phyloP scores from a whole-genome alignment of 2,113 vertebrate species.

The Circaetus gallicus region DNA sequence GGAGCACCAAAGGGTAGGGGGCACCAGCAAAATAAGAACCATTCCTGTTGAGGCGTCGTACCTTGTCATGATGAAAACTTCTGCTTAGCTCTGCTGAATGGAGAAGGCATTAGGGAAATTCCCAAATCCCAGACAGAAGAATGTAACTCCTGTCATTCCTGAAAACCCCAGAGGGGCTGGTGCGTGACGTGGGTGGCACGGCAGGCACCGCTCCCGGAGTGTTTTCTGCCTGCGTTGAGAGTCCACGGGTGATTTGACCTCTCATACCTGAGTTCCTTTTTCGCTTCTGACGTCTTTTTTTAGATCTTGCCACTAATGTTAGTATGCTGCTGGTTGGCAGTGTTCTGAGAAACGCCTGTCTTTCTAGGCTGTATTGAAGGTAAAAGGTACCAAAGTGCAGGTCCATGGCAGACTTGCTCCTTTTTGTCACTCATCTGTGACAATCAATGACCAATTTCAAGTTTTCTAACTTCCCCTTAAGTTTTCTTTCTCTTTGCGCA shows the following conservation, averaged over 20 bases:
- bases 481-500: neutral
- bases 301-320: neutral
- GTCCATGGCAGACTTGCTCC: neutral
- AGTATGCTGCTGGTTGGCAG: neutral
- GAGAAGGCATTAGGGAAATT: neutral
- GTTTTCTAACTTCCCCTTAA: neutral
- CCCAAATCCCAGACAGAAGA: neutral
- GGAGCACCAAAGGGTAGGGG: neutral
- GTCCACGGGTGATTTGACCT: accelerated
- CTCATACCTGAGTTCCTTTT: neutral
- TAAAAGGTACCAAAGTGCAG: neutral
- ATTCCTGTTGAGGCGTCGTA: neutral
- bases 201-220: neutral
- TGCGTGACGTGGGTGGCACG: accelerated
- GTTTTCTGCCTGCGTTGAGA: neutral
- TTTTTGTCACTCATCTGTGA: neutral
- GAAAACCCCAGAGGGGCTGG: neutral
- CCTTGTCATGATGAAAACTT: neutral
- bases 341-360: neutral
- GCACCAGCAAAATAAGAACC: neutral
- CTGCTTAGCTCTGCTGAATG: neutral
- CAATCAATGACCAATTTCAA: neutral
- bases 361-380: neutral
- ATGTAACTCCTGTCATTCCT: neutral
- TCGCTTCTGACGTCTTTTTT: neutral